Base-by-base conservation (phyloP, 1,140 invertebrate genomes). In the Mamestra configurata region DNA sequence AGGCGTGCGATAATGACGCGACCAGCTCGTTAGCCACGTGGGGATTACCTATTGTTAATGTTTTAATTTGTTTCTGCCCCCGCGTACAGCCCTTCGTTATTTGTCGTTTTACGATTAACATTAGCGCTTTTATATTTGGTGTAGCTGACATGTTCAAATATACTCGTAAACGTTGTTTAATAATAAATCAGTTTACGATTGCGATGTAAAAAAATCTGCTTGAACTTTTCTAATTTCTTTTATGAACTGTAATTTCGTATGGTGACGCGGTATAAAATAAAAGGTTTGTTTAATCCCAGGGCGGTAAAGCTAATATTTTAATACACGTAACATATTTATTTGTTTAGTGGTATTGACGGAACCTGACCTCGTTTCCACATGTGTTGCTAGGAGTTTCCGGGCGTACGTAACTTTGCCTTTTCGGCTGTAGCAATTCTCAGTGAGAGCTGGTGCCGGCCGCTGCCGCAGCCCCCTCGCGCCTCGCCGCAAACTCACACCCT, bases 1-100 rank as follows among this genome's bases (percentile, higher is more conserved):
- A 91, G 86, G 82, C 87, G 85, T 84, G 82, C 85, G 84, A 89
- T 90, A 93, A 93, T 91, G 86, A 88, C 79, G 84, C 85, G 88
- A 83, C 86, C 85, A 88, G 89, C 90, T 92, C 89, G 90, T 93
- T 92, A 92, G 88, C 86, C 85, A 79, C 85, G 81, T 84, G 85
- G 89, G 73, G 92, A 93, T 93, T 92, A 91, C 90, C 90, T 93
- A 93, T 93, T 93, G 91, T 94, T 92, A 93, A 93, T 93, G 89
- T 93, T 92, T 92, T 93, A 93, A 94, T 93, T 94, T 92, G 89
- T 90, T 88, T 92, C 88, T 87, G 82, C 79, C 75, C 80, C 72
- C 78, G 79, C 77, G 64, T 68, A 51, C 70, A 78, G 73, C 72
- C 82, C 82, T 80, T 66, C 51, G 68, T 80, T 49, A 70, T 70